phyloP scores from a whole-genome alignment of 2,113 vertebrate species.

The Dromas ardeola region DNA sequence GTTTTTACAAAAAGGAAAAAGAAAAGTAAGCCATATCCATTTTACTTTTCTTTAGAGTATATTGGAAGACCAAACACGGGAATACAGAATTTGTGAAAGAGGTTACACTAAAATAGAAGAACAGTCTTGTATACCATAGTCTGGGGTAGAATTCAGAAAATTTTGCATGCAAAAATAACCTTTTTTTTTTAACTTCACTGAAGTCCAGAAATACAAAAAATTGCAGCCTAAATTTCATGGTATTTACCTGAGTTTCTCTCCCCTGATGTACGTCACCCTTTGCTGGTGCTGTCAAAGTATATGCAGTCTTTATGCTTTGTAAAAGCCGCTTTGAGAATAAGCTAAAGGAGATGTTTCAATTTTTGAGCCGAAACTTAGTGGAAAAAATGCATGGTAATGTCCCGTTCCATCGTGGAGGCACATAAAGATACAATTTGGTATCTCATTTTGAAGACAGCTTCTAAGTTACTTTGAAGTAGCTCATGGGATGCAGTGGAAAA shows the following conservation, averaged over 20 bases:
- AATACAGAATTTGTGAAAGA: background rate
- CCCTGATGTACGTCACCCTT: background rate
- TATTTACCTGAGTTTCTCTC: background rate
- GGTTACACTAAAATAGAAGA: background rate
- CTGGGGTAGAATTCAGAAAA: background rate
- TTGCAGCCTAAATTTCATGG: background rate
- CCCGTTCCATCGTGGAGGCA: background rate
- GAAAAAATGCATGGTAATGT: background rate
- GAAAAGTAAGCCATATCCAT: background rate
- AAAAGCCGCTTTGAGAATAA: background rate
- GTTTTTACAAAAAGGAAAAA: background rate
- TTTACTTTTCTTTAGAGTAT: background rate
- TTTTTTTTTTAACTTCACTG: background rate
- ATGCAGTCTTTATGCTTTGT: background rate
- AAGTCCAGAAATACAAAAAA: background rate
- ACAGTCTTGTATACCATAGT: background rate
- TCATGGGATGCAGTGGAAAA: background rate
- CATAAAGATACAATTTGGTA: background rate
- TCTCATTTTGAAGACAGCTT: background rate
- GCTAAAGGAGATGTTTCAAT: background rate
- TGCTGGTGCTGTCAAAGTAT: background rate
- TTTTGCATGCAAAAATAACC: accelerated
- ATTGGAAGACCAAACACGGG: background rate
- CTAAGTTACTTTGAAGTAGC: background rate
- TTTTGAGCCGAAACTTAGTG: background rate